phyloP scores from a whole-genome alignment of 2,888 invertebrate genomes.

The Endotricha flammealis region DNA sequence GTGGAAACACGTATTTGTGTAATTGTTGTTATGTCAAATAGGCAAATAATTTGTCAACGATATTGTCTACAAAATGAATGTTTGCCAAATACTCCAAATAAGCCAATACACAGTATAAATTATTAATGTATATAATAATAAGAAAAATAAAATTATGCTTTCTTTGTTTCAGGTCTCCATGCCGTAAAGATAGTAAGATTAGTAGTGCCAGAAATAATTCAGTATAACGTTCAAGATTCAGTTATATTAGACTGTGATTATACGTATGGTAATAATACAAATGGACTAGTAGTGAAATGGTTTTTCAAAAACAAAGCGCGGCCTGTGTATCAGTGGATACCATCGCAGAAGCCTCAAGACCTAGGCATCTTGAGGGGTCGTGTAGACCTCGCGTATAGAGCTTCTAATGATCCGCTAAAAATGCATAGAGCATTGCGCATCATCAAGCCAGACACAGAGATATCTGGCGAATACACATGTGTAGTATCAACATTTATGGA shows the following conservation, averaged over 20 bases:
- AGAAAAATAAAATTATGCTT: conserved; percentile 19
- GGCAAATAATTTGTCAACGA: too few relatives aligned
- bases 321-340: conserved; percentile 89
- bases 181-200: conserved; percentile 80
- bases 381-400: conserved; percentile 81
- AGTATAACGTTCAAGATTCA: conserved; percentile 79
- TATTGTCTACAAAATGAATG: too few relatives aligned
- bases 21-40: too few relatives aligned
- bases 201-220: conserved; percentile 80
- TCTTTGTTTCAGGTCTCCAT: conserved; percentile 72
- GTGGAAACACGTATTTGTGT: too few relatives aligned
- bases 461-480: conserved; percentile 86
- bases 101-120: too few relatives aligned
- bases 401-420: conserved; percentile 81
- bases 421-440: conserved; percentile 86
- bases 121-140: not conserved
- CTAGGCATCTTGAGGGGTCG: conserved; percentile 75
- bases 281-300: conserved; percentile 87
- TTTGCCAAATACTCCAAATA: too few relatives aligned
- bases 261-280: conserved; percentile 78
- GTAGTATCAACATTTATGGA: conserved; percentile 83
- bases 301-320: conserved; percentile 82
- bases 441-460: conserved; percentile 83
- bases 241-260: conserved; percentile 87
- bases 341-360: conserved; percentile 81